Percentiles rank a stretch among this genome's conserved stretches.
Evolutionary conservation across 2,888 invertebrate genomes (phyloP).

Genomic region (Drosophila incognita): DNA sequence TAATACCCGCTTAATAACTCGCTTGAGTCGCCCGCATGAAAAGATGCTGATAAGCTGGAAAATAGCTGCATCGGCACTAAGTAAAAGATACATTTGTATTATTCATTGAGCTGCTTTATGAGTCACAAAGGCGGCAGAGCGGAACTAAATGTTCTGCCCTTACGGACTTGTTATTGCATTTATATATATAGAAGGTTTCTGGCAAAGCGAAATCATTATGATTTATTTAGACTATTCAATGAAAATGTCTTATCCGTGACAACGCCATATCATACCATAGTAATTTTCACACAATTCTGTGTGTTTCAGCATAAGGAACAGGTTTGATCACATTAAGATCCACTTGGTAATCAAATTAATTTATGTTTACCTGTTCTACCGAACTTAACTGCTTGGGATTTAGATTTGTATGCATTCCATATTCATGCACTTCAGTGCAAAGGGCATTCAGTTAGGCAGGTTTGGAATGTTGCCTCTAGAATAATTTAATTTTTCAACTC

Average conservation of each 20-base stretch:
- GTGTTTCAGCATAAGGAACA: not conserved
- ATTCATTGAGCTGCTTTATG: conserved; percentile 19
- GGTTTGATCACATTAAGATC: not conserved
- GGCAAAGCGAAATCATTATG: not conserved
- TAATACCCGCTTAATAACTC: conserved; percentile 58
- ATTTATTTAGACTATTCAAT: conserved; percentile 3
- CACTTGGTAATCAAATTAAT: not conserved
- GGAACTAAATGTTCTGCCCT: conserved; percentile 31
- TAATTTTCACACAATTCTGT: not conserved
- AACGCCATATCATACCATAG: too few species aligned
- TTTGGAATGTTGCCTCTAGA: not conserved
- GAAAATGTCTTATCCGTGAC: not conserved
- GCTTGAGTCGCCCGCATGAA: conserved; percentile 65
- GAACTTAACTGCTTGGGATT: conserved; percentile 13
- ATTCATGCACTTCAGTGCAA: not conserved
- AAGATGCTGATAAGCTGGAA: conserved; percentile 48
- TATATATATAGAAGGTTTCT: not conserved
- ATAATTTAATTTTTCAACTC: not conserved
- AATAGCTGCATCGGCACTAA: conserved; percentile 30
- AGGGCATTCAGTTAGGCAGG: not conserved
- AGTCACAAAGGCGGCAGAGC: conserved; percentile 45
- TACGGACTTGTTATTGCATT: conserved; percentile 7
- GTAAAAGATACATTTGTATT: conserved; percentile 45
- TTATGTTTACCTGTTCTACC: conserved; percentile 12
- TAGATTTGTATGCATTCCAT: not conserved